These are phyloP conservation scores for Tiphia femorata DNA, from an alignment of 2,888 invertebrate species.

Conservation along the genomic window DNA sequence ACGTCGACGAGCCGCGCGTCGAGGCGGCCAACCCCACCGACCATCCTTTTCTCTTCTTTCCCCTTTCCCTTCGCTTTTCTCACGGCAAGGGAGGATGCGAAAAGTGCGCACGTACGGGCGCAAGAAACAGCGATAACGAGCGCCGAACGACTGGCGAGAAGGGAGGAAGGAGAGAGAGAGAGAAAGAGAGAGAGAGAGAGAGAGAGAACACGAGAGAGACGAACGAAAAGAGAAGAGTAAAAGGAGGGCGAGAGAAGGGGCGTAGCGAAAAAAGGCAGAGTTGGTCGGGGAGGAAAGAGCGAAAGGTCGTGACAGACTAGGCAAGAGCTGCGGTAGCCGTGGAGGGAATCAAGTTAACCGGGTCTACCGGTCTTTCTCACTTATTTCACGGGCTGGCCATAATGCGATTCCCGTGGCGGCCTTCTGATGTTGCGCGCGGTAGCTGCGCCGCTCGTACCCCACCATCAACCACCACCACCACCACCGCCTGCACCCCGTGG, in stretches of 20 bases:
- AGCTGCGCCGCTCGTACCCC: constrained; percentile 21
- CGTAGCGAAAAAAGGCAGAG: constrained; percentile 7
- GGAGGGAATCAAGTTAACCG: constrained; percentile 57
- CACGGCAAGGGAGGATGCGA: too few relatives aligned
- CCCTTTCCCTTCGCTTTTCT: not conserved
- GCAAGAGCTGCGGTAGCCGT: too few relatives aligned
- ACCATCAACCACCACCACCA: constrained; percentile 26
- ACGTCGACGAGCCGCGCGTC: constrained; percentile 44
- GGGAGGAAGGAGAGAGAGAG: constrained; percentile 2
- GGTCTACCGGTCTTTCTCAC: constrained; percentile 55
- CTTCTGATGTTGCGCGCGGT: constrained; percentile 3
- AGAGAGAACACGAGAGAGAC: not conserved
- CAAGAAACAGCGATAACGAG: too few relatives aligned
- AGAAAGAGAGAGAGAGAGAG: constrained; percentile 4
- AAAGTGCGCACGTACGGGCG: too few relatives aligned
- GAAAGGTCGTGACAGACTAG: constrained; percentile 14
- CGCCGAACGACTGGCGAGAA: not conserved
- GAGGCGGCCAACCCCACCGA: constrained; percentile 37
- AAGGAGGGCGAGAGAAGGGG: not conserved
- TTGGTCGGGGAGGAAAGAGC: constrained; percentile 17
- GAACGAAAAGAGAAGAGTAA: not conserved
- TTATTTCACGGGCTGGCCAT: constrained; percentile 53
- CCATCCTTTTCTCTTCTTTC: not conserved
- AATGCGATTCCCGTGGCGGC: constrained; percentile 47
- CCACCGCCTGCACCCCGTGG: constrained; percentile 4